phyloP scores from a whole-genome alignment of 2,113 vertebrate species.

The Todiramphus chloris region DNA sequence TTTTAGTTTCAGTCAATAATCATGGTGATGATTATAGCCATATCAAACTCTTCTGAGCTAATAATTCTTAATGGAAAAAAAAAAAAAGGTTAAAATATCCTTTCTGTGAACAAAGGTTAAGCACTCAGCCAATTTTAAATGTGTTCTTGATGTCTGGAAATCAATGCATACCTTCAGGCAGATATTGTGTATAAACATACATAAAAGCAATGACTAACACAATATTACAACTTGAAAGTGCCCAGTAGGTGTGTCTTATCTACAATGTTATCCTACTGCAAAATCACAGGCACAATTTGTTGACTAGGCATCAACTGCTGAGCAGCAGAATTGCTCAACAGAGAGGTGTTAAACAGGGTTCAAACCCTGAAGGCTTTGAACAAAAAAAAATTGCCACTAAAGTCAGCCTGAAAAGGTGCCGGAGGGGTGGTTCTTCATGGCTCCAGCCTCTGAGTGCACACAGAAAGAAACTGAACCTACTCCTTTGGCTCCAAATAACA shows the following conservation, averaged over 20 bases:
- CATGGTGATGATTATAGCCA: not conserved
- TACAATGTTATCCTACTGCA: slow-evolving; percentile 40
- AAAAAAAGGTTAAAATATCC: not conserved
- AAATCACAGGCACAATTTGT: slow-evolving; percentile 51
- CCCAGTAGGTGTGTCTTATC: slow-evolving; percentile 68
- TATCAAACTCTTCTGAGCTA: slow-evolving; percentile 2
- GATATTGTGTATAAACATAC: slow-evolving; percentile 41
- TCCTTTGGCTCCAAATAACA: not conserved
- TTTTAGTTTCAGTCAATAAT: slow-evolving; percentile 45
- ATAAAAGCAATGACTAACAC: slow-evolving; percentile 58
- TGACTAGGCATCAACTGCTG: slow-evolving; percentile 1
- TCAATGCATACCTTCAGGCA: slow-evolving; percentile 8
- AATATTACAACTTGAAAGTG: slow-evolving; percentile 60
- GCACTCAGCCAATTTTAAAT: slow-evolving; percentile 25
- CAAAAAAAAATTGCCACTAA: not conserved
- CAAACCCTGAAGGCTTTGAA: not conserved
- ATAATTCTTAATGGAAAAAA: not conserved
- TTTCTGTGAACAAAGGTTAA: slow-evolving; percentile 49
- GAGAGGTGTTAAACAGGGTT: slow-evolving; percentile 21
- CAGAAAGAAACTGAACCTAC: not conserved
- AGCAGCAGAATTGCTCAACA: slow-evolving; percentile 38
- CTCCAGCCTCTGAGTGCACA: not conserved
- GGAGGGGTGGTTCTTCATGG: not conserved
- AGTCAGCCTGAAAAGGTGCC: not conserved
- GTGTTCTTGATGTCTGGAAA: slow-evolving; percentile 8